Evolutionary conservation across 2,797 vertebrate genomes (phyloP).

Genomic region (Eulemur rubriventer): DNA sequence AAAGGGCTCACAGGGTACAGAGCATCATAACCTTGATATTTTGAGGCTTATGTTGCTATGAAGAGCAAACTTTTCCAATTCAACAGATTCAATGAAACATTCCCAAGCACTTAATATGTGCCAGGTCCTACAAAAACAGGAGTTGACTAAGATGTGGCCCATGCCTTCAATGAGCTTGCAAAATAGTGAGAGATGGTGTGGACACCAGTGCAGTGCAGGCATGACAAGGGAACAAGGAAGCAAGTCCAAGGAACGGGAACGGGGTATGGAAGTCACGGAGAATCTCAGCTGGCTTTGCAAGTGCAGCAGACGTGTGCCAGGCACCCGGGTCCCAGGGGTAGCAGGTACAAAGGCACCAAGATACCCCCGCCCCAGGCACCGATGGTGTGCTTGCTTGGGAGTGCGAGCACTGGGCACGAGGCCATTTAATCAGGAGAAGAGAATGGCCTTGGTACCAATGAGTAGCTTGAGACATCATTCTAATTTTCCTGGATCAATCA

Average conservation of each 20-base stretch:
- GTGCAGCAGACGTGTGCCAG: neutral
- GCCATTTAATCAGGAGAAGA: neutral
- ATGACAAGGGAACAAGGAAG: neutral
- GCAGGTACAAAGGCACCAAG: neutral
- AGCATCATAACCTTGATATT: neutral
- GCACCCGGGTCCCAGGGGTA: neutral
- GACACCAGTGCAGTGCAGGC: fast-evolving
- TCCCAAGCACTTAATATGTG: neutral
- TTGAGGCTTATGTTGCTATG: neutral
- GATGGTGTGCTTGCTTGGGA: fast-evolving
- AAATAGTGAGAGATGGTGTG: neutral
- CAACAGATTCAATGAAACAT: neutral
- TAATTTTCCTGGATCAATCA: neutral
- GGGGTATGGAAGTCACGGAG: neutral
- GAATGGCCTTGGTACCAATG: neutral
- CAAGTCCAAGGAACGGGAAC: neutral
- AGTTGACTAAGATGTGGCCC: neutral
- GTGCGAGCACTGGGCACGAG: neutral
- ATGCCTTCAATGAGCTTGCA: neutral
- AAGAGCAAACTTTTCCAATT: neutral
- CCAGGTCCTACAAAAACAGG: neutral
- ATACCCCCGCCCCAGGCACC: neutral
- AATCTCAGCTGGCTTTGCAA: neutral
- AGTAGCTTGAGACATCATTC: neutral
- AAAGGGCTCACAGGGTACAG: neutral